Evolutionary conservation across 2,888 invertebrate species (phyloP), one percentile per base, ranked within the genome.

Genomic region (Caenorhabditis becei): DNA sequence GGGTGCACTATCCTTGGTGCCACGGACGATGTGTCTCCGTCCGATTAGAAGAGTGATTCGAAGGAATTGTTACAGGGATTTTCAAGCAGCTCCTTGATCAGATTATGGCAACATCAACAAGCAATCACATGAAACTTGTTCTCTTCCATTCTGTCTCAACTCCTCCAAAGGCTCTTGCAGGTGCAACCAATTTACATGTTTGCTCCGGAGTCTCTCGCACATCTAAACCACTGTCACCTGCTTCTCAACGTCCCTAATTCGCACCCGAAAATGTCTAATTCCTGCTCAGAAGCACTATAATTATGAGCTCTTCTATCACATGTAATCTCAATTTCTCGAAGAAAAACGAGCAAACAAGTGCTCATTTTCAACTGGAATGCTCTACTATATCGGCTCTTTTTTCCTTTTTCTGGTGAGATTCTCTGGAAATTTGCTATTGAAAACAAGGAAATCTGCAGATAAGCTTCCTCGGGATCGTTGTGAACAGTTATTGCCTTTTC

Each of bases 401-500:
- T 26, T 53, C 53, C 14, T 53, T 8, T 53, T 53, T 14, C 14
- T 53, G 53, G 53, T 53, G 14, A 4, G 24, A 16, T 23, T 24
- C 16, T 2, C 53, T 18, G 49, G 49, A 20, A n/a, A n/a, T n/a
- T n/a, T 10, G 7, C 35, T 10, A 35, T 35, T 35, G 35, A 35
- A 35, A 35, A 5, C 35, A 10, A 35, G 10, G 5, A 8, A 20
- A 18, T 28, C 2, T 28, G 3, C 26, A 70, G 70, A 70, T 70
- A 16, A 61, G 70, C 28, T 4, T 18, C 10, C 49, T 70, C 32
- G 70, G 70, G 7, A 37, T 70, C 5, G 3, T 61, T 7, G 53
- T 70, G 1, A 70, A 70, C 53, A 24, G 47, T 8, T 70, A 28
- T 16, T 70, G 70, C 7, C 44, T 70, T 0, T 61, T 61, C 61